Conservation (phyloP, 2,888 invertebrate species). For the Acleris laterana region DNA sequence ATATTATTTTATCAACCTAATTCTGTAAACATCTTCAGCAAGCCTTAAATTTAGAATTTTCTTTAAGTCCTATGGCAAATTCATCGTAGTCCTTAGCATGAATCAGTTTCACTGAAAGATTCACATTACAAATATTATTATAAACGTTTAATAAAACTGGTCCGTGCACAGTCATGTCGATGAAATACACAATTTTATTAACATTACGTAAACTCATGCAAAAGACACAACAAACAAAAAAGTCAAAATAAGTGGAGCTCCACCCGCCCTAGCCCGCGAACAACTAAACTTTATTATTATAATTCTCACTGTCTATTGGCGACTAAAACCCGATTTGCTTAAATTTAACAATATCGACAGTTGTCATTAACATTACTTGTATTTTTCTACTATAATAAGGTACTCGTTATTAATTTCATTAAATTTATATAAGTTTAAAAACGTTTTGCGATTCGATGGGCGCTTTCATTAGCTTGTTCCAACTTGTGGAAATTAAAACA, state of each 20-base stretch:
- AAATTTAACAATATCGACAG: slow-evolving; percentile 64
- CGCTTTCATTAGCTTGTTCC: slow-evolving; percentile 2
- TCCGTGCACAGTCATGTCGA: slow-evolving; percentile 62
- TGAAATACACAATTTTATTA: slow-evolving; percentile 46
- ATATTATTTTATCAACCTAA: too few species aligned
- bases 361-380: slow-evolving; percentile 49
- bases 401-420: slow-evolving; percentile 33
- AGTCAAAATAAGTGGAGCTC: slow-evolving; percentile 43
- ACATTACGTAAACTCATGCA: slow-evolving; percentile 70
- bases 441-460: slow-evolving; percentile 28
- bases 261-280: slow-evolving; percentile 15
- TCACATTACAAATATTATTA: slow-evolving; percentile 37
- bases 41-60: slow-evolving; percentile 57
- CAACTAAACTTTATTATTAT: slow-evolving; percentile 33
- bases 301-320: slow-evolving; percentile 37
- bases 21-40: slow-evolving; percentile 45
- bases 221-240: slow-evolving; percentile 69
- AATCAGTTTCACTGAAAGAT: slow-evolving; percentile 72
- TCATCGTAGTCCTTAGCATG: slow-evolving; percentile 54
- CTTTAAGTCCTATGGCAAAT: slow-evolving; percentile 44
- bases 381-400: slow-evolving; percentile 33
- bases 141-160: slow-evolving; percentile 69
- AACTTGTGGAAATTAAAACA: not conserved
- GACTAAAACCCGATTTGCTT: slow-evolving; percentile 53
- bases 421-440: slow-evolving; percentile 16